These are phyloP conservation scores for Dendrolimus punctatus DNA, from an alignment of 1,140 invertebrate genomes.

Conservation along the genomic window DNA sequence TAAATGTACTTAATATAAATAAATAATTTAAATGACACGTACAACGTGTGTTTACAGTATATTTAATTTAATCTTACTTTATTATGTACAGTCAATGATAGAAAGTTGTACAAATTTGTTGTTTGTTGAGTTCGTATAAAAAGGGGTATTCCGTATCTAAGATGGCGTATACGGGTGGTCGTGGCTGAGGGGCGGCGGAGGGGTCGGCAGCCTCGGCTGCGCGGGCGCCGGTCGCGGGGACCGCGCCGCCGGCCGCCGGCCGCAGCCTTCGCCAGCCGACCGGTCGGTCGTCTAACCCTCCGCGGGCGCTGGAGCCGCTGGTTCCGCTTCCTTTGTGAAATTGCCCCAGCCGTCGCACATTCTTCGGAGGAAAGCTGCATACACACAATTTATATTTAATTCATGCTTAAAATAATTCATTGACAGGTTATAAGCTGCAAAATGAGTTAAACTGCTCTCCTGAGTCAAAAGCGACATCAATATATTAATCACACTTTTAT, in stretches of 20 bases:
- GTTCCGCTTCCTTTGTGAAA: slow-evolving; percentile 33
- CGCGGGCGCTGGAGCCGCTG: slow-evolving; percentile 51
- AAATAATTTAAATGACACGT: slow-evolving; percentile 65
- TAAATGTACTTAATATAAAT: slow-evolving; percentile 56
- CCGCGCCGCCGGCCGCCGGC: slow-evolving; percentile 10
- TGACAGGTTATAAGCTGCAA: slow-evolving; percentile 7
- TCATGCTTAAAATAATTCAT: background rate
- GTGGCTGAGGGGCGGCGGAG: slow-evolving; percentile 15
- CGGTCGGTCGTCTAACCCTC: slow-evolving; percentile 29
- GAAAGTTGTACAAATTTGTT: slow-evolving; percentile 52
- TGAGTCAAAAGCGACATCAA: too few relatives aligned
- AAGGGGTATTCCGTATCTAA: slow-evolving; percentile 47
- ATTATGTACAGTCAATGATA: slow-evolving; percentile 56
- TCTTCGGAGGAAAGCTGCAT: slow-evolving; percentile 80
- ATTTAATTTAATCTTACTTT: slow-evolving; percentile 60
- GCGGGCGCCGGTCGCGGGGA: slow-evolving; percentile 16
- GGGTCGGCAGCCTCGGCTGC: slow-evolving; percentile 23
- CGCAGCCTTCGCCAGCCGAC: slow-evolving; percentile 13
- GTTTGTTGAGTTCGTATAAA: slow-evolving; percentile 57
- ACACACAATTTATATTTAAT: slow-evolving; percentile 15
- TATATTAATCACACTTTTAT: too few relatives aligned
- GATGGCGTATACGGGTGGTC: slow-evolving; percentile 44
- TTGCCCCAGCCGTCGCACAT: slow-evolving; percentile 75
- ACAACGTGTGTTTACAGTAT: slow-evolving; percentile 65
- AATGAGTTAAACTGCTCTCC: slow-evolving; percentile 5